These are phyloP conservation scores for Nestor notabilis DNA, from an alignment of 2,113 vertebrate species.

Conservation along the genomic window DNA sequence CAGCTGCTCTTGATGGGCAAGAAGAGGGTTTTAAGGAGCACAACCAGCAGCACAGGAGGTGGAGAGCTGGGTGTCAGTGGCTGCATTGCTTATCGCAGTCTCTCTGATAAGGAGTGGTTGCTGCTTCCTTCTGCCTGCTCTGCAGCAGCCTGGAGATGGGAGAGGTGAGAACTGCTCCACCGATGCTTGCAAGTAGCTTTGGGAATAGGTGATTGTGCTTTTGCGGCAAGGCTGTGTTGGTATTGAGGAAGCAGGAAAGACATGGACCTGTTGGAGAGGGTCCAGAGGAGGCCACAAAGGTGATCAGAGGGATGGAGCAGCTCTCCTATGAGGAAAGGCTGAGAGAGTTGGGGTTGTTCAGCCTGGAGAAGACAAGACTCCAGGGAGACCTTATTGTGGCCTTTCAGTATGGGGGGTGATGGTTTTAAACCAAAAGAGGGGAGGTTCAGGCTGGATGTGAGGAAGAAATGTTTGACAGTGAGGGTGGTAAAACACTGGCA, in stretches of 20 bases:
- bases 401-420: background rate
- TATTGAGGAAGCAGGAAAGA: background rate
- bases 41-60: fast-evolving
- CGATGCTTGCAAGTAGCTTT: background rate
- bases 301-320: background rate
- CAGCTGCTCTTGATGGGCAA: background rate
- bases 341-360: background rate
- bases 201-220: background rate
- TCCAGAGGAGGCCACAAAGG: background rate
- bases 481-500: background rate
- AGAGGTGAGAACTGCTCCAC: background rate
- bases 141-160: background rate
- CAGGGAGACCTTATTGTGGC: background rate
- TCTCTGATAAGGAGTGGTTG: background rate
- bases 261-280: background rate
- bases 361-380: background rate
- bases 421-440: background rate
- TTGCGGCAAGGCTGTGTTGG: background rate
- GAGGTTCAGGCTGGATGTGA: background rate
- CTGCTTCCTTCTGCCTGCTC: background rate
- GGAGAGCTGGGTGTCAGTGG: background rate
- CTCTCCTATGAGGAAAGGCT: background rate
- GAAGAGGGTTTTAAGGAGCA: background rate
- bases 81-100: fast-evolving
- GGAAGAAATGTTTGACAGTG: background rate